Evolutionary conservation across 2,113 vertebrate species (phyloP), one percentile per base, ranked within the genome.

Genomic region (Lontra canadensis): DNA sequence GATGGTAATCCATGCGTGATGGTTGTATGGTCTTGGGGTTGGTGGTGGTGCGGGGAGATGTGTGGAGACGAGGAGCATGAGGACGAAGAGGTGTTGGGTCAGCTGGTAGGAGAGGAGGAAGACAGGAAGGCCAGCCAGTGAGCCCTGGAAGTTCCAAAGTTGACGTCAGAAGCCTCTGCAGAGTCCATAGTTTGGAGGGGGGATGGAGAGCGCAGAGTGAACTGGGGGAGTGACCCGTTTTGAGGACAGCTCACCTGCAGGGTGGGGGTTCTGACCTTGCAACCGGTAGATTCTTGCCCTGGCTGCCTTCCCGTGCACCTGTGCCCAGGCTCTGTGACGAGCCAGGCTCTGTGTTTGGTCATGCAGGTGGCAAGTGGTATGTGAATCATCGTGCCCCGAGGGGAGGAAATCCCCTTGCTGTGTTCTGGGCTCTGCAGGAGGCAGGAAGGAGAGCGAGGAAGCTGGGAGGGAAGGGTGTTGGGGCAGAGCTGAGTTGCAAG

Each of bases 151-250:
- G 59, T 44, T 52, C 29, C 3, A 76, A 47, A 76, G 42, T 76
- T 0, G 1, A 15, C 29, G 1, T 39, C 18, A 18, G 71, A 25
- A 23, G 6, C 47, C 11, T 88, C 31, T 34, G 44, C 11, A 2
- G 20, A 17, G 55, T 34, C 11, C 36, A 4, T 0, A 7, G 23
- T 44, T 10, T 31, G 18, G 42, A 39, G 7, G 15, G 4, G 52
- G 61, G 26, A 6, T 18, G 15, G n/a, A 52, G 6, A 15, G 42
- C 0, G 0, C 15, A 17, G 12, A 44, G 52, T 55, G 20, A 52
- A 4, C 18, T 23, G 11, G 39, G 14, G 26, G 15, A 31, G 14
- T 47, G 42, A 31, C 42, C 39, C 10, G 1, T 39, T 78, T 79
- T 23, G 67, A 55, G 82, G 82, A 85, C 44, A 11, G 67, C 49